These are phyloP conservation scores for Saccostrea cuccullata DNA, from an alignment of 1,140 invertebrate species.

Conservation along the genomic window DNA sequence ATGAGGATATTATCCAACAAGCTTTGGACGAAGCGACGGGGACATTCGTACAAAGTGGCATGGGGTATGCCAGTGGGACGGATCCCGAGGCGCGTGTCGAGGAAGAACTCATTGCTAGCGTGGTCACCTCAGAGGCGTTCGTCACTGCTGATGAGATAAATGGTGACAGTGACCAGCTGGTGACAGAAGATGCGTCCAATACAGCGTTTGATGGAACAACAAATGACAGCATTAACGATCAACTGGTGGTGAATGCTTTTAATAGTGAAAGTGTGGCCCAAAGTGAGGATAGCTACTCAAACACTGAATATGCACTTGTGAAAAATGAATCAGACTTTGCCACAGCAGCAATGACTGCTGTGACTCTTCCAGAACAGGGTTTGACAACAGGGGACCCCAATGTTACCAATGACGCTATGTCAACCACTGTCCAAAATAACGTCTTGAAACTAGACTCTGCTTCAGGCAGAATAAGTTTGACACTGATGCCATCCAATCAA, in stretches of 20 bases:
- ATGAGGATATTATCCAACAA: conserved; percentile 77
- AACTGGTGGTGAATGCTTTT: conserved; percentile 19
- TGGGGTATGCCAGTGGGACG: neutral
- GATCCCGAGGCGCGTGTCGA: conserved; percentile 22
- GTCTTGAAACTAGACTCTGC: conserved; percentile 27
- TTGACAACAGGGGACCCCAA: neutral
- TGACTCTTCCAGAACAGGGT: neutral
- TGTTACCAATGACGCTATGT: conserved; percentile 32
- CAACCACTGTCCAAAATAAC: conserved; percentile 42
- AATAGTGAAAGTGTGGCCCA: conserved; percentile 8
- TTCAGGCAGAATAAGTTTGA: conserved; percentile 50
- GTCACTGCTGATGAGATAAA: neutral
- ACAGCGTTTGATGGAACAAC: conserved; percentile 22
- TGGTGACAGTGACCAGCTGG: conserved; percentile 1
- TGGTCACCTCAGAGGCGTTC: conserved; percentile 8
- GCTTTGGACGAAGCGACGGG: conserved; percentile 76
- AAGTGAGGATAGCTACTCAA: neutral
- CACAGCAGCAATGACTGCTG: neutral
- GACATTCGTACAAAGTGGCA: neutral
- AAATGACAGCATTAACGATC: conserved; percentile 4
- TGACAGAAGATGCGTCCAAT: neutral
- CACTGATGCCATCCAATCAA: conserved; percentile 69
- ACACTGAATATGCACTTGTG: conserved; percentile 11
- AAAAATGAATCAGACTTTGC: neutral
- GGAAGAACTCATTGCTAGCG: conserved; percentile 23